Evolutionary conservation across 30 jellyfish, hydroid and myxozoan genomes (phyloP), one percentile per base, ranked within the genome.

Genomic region (Aurelia coerulea): DNA sequence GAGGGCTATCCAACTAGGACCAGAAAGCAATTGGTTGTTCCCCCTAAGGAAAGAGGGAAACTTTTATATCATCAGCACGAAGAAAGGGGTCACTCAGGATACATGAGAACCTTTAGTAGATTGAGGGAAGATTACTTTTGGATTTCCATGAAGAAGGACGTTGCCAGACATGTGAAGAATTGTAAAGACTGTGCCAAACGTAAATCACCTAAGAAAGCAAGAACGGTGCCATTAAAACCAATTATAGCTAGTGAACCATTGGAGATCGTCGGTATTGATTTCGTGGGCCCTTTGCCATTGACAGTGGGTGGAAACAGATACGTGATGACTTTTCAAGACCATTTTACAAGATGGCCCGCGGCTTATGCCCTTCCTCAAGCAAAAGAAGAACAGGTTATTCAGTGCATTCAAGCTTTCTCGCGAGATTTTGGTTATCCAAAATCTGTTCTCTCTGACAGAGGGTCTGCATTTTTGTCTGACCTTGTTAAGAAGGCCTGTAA

Each of bases 241-340:
- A 76, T 85, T 49, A 35, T 31, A 42, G 65, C 51, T 35, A 23
- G 18, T 3, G 83, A 42, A 60, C 83, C 94, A 33, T 73, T 85
- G 32, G 83, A 60, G 39, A 69, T 76, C 10, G 94, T 74, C 78
- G 82, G 83, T 46, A 46, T 85, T 14, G 94, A 85, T 53, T 42
- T 85, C 39, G 87, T 85, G 13, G 94, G 94, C n/a, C 94, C 94
- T 8, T 66, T 85, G 49, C 94, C 94, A 7, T 18, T 62, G 58
- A 32, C 89, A 41, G 51, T 56, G 17, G 34, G 49, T 19, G 94
- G 94, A 4, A 74, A 85, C 63, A 72, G 73, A 50, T 84, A 84
- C 49, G 79, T 76, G 8, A 65, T 86, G 31, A 87, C 79, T 42
- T n/a, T 76, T n/a, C 65, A 39, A 46, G 84, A 86, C 68, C 80